Evolutionary conservation across 2,113 vertebrate genomes (phyloP).

Genomic region (Scalopus aquaticus): DNA sequence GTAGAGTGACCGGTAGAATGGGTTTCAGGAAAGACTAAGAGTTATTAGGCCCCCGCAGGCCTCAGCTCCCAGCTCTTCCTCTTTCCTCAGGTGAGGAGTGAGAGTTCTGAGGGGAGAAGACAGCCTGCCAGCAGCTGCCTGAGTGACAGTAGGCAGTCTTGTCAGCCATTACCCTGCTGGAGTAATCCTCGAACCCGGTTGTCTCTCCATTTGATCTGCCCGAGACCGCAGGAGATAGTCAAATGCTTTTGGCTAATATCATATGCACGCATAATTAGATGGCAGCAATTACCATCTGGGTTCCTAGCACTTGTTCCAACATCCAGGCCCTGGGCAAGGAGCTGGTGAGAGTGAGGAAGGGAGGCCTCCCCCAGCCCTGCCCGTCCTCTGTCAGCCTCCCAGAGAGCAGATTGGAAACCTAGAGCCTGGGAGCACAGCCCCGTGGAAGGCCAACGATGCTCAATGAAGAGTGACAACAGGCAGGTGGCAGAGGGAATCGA

Average conservation of each 20-base stretch:
- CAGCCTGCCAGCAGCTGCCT: background rate
- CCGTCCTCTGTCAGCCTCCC: conserved; percentile 46
- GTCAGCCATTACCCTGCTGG: conserved; percentile 50
- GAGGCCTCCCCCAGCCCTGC: conserved; percentile 28
- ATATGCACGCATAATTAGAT: conserved; percentile 67
- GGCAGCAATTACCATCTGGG: conserved; percentile 80
- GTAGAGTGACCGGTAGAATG: background rate
- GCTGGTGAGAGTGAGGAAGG: conserved; percentile 35
- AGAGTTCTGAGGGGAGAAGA: background rate
- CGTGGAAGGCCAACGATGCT: conserved; percentile 47
- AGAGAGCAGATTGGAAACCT: conserved; percentile 68
- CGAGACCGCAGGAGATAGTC: conserved; percentile 59
- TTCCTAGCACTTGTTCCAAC: conserved; percentile 71
- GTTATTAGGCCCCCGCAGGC: background rate
- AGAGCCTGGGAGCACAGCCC: conserved; percentile 52
- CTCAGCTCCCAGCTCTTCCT: background rate
- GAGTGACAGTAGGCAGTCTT: conserved; percentile 55
- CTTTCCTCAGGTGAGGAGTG: background rate
- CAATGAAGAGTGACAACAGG: conserved; percentile 68
- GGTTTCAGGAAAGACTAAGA: background rate
- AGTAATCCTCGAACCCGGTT: conserved; percentile 54
- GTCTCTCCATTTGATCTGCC: conserved; percentile 68
- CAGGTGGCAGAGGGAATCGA: conserved; percentile 69
- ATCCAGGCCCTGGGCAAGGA: conserved; percentile 66
- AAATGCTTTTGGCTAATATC: conserved; percentile 77